These are phyloP conservation scores for Ctenoplectra terminalis DNA, from an alignment of 1,140 invertebrate genomes.

Conservation along the genomic window DNA sequence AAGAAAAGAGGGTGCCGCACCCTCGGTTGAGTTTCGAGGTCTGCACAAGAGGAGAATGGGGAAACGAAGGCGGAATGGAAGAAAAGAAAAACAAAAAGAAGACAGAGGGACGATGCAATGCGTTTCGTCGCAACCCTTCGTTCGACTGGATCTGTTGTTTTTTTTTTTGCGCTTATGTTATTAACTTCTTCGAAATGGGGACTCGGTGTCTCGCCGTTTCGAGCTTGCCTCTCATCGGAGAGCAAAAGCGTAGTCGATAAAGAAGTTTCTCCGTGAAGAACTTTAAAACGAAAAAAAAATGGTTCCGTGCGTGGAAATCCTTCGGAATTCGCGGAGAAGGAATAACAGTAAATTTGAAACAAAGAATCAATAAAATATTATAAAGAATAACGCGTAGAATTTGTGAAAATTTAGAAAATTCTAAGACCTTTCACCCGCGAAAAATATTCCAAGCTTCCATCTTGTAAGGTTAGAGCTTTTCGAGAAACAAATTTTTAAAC, in stretches of 20 bases:
- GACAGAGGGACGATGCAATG: not conserved
- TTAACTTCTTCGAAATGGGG: not conserved
- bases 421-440: no score
- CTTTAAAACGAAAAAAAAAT: not conserved
- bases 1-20: not conserved
- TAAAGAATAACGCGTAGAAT: no score
- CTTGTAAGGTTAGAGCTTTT: no score
- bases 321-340: no score
- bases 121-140: not conserved
- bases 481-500: no score
- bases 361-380: no score
- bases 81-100: not conserved
- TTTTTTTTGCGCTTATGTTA: constrained; percentile 8
- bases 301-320: no score
- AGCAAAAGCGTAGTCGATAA: not conserved
- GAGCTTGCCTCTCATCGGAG: not conserved
- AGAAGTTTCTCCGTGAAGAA: no score
- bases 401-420: no score
- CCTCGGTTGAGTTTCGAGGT: not conserved
- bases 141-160: not conserved
- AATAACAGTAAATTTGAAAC: no score
- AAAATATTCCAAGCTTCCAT: no score
- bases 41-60: not conserved
- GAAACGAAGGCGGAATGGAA: not conserved
- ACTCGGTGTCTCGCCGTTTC: not conserved